A percentile compares a stretch with the other conserved stretches of the same genome.
Evolutionary conservation across 2,888 invertebrate genomes (phyloP).

Genomic region (Chironomus tentans): DNA sequence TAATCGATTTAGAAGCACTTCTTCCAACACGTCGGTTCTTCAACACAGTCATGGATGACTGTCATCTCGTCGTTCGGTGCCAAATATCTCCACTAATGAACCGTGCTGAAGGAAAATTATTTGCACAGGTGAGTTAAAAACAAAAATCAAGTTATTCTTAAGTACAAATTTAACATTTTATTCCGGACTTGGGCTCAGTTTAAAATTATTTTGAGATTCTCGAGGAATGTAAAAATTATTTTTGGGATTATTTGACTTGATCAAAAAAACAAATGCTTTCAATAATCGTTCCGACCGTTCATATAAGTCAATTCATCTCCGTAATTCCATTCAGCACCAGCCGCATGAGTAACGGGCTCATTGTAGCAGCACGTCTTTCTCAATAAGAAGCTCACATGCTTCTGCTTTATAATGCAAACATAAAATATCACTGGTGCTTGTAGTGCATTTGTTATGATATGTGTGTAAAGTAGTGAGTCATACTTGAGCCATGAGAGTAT

Average conservation of each 20-base stretch:
- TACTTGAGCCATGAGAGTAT: conserved; percentile 65
- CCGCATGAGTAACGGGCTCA: conserved; percentile 58
- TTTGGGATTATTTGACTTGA: neutral
- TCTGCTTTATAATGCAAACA: conserved; percentile 66
- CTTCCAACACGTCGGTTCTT: conserved; percentile 94
- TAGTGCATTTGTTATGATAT: conserved; percentile 66
- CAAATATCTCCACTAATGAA: conserved; percentile 65
- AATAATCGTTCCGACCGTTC: conserved; percentile 52
- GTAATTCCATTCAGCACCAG: conserved; percentile 51
- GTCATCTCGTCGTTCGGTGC: conserved; percentile 85
- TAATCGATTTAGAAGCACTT: conserved; percentile 92
- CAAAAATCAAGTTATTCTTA: conserved; percentile 28
- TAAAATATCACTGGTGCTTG: conserved; percentile 67
- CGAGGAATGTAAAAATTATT: conserved; percentile 5
- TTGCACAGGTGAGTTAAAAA: conserved; percentile 66
- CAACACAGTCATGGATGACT: conserved; percentile 90
- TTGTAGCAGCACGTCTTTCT: conserved; percentile 72
- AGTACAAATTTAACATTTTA: conserved; percentile 28
- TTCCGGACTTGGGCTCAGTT: neutral
- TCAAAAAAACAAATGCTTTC: neutral
- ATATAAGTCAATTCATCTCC: conserved; percentile 84
- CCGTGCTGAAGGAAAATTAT: conserved; percentile 78
- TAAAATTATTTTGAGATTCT: conserved; percentile 18
- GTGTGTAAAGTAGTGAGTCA: conserved; percentile 62
- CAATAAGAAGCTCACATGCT: conserved; percentile 67